Conservation (phyloP, 2,888 invertebrate genomes). For the Lycia hirtaria region DNA sequence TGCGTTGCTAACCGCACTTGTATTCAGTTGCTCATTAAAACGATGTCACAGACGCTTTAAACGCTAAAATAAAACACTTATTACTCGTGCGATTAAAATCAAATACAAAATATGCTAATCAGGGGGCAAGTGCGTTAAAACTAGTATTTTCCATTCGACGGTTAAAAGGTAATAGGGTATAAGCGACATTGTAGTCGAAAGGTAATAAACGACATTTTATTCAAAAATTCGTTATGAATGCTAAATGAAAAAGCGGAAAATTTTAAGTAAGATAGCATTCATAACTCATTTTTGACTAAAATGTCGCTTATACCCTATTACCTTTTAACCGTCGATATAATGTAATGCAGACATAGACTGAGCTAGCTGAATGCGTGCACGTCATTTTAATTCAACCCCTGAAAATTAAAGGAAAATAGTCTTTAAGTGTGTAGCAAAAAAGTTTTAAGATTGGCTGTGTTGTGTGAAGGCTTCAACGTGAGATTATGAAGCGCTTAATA, state of each 20-base stretch:
- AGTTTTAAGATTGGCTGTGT: slow-evolving; percentile 8
- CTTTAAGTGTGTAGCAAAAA: slow-evolving; percentile 18
- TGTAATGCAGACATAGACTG: slow-evolving; percentile 51
- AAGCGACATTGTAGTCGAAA: no score
- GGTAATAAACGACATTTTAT: no score
- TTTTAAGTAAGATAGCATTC: no score
- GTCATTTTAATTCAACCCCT: slow-evolving; percentile 39
- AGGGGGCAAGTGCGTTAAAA: slow-evolving; percentile 64
- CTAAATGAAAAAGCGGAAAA: no score
- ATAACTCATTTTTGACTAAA: no score
- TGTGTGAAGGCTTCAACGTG: slow-evolving; percentile 23
- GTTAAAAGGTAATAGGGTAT: no score
- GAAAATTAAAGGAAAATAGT: slow-evolving; percentile 16
- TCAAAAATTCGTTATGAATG: no score
- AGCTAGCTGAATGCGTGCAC: slow-evolving; percentile 48
- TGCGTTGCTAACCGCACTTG: slow-evolving; percentile 34
- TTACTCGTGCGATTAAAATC: slow-evolving; percentile 66
- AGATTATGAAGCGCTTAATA: slow-evolving; percentile 68
- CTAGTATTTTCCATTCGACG: slow-evolving; percentile 72
- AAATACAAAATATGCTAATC: slow-evolving; percentile 70
- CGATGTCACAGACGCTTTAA: slow-evolving; percentile 37
- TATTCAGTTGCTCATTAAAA: slow-evolving; percentile 42
- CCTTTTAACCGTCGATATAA: no score
- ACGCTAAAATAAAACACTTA: slow-evolving; percentile 51
- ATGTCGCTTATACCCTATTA: no score